Base-by-base conservation (phyloP, 2,113 vertebrate genomes). In the Mirounga angustirostris region DNA sequence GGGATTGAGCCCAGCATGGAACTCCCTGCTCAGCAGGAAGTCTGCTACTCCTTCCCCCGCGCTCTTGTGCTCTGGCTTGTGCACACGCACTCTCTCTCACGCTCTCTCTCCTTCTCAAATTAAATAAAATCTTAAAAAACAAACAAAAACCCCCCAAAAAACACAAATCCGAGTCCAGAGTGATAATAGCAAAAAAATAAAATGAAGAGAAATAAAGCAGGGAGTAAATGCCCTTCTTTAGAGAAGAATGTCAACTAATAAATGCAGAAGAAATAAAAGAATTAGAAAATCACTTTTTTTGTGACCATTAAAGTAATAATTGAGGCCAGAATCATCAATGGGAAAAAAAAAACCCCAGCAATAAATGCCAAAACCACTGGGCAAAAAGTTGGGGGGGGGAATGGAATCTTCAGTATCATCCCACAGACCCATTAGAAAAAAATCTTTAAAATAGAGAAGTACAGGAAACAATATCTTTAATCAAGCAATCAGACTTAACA, bases 191-290 rank as follows among this genome's bases (percentile, higher is more conserved):
- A 52, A 76, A 89, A 63, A 63, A 76, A 67, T 30, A 87, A 94
- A 78, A 83, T 18, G 43, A 83, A 15, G n/a, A 95, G n/a, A 92
- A 76, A 83, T 63, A 54, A 58, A 85, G 13, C 5, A 65, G 67
- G 67, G n/a, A 76, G 80, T 28, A 83, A 95, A 82, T n/a, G 14
- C 3, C 14, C 59, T 87, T 79, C 71, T 87, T 78, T 78, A 81
- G 1, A 94, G 54, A 79, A 78, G 14, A 89, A 94, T 81, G 40
- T 65, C 76, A 86, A 74, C 54, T 91, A 74, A 86, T 69, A 91
- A 79, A 86, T 80, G 40, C 9, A 74, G 36, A 82, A 80, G 52
- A 80, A 88, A 73, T 54, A 54, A 78, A 91, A 92, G 43, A 89
- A 76, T 82, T 67, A 83, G 18, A 67, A 89, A 88, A 73, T 82